These are phyloP conservation scores for Chironomus striatipennis DNA, from an alignment of 1,140 invertebrate species.

Conservation along the genomic window DNA sequence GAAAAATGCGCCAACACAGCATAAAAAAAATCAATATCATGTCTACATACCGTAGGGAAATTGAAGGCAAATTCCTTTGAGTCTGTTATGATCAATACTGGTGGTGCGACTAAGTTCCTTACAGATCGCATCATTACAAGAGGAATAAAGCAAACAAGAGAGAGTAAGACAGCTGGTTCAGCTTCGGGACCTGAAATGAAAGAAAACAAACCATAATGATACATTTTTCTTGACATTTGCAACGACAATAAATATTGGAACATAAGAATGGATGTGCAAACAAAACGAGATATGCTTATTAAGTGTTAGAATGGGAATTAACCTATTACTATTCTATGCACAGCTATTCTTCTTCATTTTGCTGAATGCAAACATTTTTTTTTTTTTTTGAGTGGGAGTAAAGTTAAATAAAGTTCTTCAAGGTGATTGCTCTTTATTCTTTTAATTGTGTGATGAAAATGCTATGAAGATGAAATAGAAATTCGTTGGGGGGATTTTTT, in stretches of 20 bases:
- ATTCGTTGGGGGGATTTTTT: no score
- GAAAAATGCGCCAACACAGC: not conserved
- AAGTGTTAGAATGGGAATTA: no score
- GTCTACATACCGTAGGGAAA: constrained; percentile 45
- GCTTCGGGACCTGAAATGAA: not conserved
- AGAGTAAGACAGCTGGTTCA: constrained; percentile 26
- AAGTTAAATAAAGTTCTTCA: no score
- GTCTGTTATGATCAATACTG: constrained; percentile 50
- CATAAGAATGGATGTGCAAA: not conserved
- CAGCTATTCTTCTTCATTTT: no score
- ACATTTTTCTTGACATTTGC: not conserved
- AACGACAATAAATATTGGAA: not conserved
- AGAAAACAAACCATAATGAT: not conserved
- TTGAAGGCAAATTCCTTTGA: constrained; percentile 46
- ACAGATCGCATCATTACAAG: constrained; percentile 41
- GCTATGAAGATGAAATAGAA: no score
- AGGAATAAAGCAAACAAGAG: constrained; percentile 21
- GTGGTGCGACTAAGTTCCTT: constrained; percentile 50
- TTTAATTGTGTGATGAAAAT: no score
- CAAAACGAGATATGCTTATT: no score
- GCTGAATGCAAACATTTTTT: no score
- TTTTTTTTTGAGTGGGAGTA: no score
- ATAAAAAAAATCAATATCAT: not conserved
- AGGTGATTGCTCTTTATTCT: no score
- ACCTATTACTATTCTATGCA: no score